A percentile compares a stretch with the other conserved stretches of the same genome.
These are phyloP conservation scores for Spicauda simplicius DNA, from an alignment of 2,888 invertebrate genomes.

Conservation along the genomic window DNA sequence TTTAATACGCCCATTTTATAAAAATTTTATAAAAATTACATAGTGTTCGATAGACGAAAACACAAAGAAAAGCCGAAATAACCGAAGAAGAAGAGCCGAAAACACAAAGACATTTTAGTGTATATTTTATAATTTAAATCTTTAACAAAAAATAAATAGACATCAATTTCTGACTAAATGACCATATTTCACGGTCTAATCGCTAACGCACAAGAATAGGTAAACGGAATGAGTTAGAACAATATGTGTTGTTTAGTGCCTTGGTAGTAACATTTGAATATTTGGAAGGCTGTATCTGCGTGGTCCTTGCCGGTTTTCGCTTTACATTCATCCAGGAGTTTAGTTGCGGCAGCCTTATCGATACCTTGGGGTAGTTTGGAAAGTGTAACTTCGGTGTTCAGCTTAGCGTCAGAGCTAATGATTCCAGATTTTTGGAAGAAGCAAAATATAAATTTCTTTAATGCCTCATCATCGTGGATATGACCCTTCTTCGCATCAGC, in stretches of 20 bases:
- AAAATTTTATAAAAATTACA: too few relatives aligned
- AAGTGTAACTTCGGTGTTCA: constrained; percentile 71
- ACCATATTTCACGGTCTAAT: neutral
- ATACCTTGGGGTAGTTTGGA: constrained; percentile 68
- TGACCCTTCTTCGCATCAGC: constrained; percentile 70
- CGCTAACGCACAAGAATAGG: neutral
- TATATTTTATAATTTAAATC: neutral
- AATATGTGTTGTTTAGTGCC: constrained; percentile 62
- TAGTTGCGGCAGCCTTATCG: constrained; percentile 63
- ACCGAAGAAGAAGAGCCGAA: neutral
- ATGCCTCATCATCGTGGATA: constrained; percentile 64
- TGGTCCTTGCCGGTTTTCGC: constrained; percentile 64
- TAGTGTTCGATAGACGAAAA: neutral
- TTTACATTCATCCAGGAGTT: constrained; percentile 70
- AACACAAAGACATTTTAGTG: neutral
- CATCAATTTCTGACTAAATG: neutral
- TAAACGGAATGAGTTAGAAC: constrained; percentile 10
- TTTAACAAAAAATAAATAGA: constrained; percentile 19
- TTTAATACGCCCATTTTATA: too few relatives aligned
- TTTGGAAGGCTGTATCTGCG: constrained; percentile 69
- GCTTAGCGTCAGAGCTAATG: constrained; percentile 60
- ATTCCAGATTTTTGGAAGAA: constrained; percentile 75
- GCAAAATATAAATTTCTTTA: constrained; percentile 77
- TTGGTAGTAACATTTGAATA: constrained; percentile 73
- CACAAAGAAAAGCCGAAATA: too few relatives aligned